Evolutionary conservation across 1,140 invertebrate genomes (phyloP).

Genomic region (Antheraea pernyi): DNA sequence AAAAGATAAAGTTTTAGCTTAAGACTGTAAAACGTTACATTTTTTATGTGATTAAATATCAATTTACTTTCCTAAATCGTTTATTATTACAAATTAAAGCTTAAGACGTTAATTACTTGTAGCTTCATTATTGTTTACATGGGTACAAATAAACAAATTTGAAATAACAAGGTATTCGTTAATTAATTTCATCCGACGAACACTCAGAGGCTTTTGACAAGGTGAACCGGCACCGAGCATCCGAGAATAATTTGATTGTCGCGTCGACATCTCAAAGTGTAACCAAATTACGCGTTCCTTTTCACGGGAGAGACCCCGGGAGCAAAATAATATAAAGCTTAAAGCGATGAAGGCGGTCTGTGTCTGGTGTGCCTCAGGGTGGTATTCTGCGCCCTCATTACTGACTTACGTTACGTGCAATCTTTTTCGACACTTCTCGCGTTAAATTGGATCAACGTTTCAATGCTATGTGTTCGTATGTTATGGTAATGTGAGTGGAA

Average conservation of each 20-base stretch:
- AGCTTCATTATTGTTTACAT: neutral
- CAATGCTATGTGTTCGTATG: constrained; percentile 52
- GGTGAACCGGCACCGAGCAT: constrained; percentile 45
- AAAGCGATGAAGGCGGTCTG: neutral
- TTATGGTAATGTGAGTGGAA: constrained; percentile 59
- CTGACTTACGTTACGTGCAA: neutral
- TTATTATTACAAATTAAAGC: neutral
- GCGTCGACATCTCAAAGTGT: constrained; percentile 72
- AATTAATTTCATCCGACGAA: constrained; percentile 16
- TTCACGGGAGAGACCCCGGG: constrained; percentile 39
- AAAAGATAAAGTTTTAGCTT: no score
- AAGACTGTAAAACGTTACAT: constrained; percentile 21
- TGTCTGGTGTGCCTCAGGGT: neutral
- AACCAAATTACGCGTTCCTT: constrained; percentile 59
- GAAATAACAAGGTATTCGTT: constrained; percentile 12
- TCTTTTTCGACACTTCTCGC: constrained; percentile 62
- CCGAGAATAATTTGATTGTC: constrained; percentile 69
- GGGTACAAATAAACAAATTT: neutral
- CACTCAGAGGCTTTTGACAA: constrained; percentile 64
- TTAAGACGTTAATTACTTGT: neutral
- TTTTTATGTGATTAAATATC: neutral
- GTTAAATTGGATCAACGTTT: constrained; percentile 68
- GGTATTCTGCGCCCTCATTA: neutral
- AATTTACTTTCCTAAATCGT: neutral
- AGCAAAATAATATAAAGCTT: constrained; percentile 68